Evolutionary conservation across 2,797 vertebrate genomes (phyloP).

Genomic region (Apogon hyalosoma): DNA sequence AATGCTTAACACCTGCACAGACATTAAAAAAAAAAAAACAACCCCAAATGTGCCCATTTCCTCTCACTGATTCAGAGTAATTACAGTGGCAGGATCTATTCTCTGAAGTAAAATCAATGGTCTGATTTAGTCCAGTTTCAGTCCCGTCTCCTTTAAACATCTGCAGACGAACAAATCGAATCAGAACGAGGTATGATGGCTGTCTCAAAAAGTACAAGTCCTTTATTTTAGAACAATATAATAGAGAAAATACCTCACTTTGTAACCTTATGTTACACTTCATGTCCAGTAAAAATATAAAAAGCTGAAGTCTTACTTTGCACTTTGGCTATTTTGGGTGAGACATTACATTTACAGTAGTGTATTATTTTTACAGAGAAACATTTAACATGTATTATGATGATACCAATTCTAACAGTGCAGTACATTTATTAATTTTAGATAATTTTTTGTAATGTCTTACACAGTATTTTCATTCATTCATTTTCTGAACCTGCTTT

Average conservation of each 20-base stretch:
- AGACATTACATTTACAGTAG: too few species aligned
- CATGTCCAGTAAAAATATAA: not conserved
- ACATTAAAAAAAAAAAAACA: not conserved
- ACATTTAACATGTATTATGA: too few species aligned
- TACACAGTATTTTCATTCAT: too few species aligned
- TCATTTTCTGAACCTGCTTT: too few species aligned
- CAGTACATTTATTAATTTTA: too few species aligned
- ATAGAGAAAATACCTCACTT: too few species aligned
- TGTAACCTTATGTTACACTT: too few species aligned
- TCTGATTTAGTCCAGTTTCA: constrained; percentile 8
- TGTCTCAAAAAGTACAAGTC: constrained; percentile 5
- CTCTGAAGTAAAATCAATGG: constrained; percentile 60
- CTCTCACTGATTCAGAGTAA: constrained; percentile 20
- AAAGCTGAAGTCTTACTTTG: constrained; percentile 15
- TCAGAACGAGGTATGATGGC: constrained; percentile 35
- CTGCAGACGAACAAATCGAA: constrained; percentile 22
- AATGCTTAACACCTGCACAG: not conserved
- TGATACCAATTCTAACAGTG: too few species aligned
- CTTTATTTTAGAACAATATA: too few species aligned
- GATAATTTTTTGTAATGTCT: too few species aligned
- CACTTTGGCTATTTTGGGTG: too few species aligned
- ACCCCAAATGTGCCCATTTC: not conserved
- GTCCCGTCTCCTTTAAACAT: constrained; percentile 18
- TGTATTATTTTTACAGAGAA: too few species aligned
- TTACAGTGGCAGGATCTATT: constrained; percentile 21